Conservation (phyloP, 92 coral and sea anemone genomes). For the Epizoanthus fatuus region DNA sequence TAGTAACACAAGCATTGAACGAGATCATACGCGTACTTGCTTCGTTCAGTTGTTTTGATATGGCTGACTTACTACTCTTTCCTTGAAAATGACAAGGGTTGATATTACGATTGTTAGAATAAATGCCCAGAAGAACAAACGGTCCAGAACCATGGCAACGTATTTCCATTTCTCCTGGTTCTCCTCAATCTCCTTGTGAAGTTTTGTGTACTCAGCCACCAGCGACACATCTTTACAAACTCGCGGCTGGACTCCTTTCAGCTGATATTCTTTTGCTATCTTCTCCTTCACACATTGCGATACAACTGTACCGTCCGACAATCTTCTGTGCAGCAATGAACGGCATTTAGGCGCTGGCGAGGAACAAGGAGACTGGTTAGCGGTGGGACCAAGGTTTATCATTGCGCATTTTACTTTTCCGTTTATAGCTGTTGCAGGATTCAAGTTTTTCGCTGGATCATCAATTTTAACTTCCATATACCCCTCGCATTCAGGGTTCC, state of each 20-base stretch:
- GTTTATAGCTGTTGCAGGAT: background rate
- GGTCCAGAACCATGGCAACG: constrained; percentile 93
- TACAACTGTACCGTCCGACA: constrained; percentile 31
- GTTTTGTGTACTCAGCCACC: constrained; percentile 61
- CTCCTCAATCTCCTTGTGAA: constrained; percentile 65
- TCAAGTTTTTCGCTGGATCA: constrained; percentile 1
- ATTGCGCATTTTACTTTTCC: background rate
- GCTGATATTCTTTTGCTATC: background rate
- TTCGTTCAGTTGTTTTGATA: background rate
- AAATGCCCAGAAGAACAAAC: constrained; percentile 85
- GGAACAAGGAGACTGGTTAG: background rate
- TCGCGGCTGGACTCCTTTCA: constrained; percentile 11
- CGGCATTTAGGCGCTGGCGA: constrained; percentile 4
- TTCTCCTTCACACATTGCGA: constrained; percentile 6
- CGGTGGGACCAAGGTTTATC: background rate
- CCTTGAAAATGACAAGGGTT: constrained; percentile 70
- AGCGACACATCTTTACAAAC: background rate
- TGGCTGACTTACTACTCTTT: constrained; percentile 42
- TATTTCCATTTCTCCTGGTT: constrained; percentile 85
- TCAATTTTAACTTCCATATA: constrained; percentile 21
- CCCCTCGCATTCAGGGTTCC: background rate
- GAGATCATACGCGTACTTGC: background rate
- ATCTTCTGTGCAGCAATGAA: background rate
- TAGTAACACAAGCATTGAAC: too few species aligned
- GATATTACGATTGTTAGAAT: constrained; percentile 78